Conservation (phyloP, 1,140 invertebrate species). For the Drosophila equinoxialis region DNA sequence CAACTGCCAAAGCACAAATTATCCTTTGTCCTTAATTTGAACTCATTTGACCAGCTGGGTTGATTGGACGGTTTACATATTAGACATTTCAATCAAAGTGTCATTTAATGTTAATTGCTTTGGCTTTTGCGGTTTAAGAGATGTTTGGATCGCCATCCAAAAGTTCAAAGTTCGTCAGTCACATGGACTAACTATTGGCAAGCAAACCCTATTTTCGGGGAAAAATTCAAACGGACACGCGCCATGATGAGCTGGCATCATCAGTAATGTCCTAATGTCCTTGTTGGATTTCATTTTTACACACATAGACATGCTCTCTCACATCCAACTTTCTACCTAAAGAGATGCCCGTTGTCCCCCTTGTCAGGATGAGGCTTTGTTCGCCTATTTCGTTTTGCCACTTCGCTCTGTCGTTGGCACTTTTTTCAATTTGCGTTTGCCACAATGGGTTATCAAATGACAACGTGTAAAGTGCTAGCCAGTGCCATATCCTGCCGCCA, state of each 20-base stretch:
- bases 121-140: constrained; percentile 45
- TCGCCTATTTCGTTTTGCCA: constrained; percentile 47
- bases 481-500: constrained; percentile 56
- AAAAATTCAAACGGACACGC: constrained; percentile 1
- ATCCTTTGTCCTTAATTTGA: constrained; percentile 15
- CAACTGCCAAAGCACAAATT: not conserved
- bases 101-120: constrained; percentile 57
- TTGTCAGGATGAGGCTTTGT: constrained; percentile 30
- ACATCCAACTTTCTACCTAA: not conserved
- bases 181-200: constrained; percentile 7
- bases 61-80: constrained; percentile 51
- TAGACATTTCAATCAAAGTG: constrained; percentile 58
- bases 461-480: constrained; percentile 69
- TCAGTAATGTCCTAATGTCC: constrained; percentile 38
- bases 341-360: constrained; percentile 38
- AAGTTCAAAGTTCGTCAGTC: constrained; percentile 49
- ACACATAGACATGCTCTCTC: constrained; percentile 1
- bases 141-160: constrained; percentile 25
- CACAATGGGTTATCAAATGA: constrained; percentile 81
- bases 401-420: constrained; percentile 46
- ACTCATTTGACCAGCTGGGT: constrained; percentile 28
- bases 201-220: constrained; percentile 34
- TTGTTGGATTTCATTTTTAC: constrained; percentile 48
- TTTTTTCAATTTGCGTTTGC: constrained; percentile 79
- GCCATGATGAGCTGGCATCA: constrained; percentile 25